phyloP scores from a whole-genome alignment of 2,888 invertebrate species.

The Drosophila pseudotalamancana region DNA sequence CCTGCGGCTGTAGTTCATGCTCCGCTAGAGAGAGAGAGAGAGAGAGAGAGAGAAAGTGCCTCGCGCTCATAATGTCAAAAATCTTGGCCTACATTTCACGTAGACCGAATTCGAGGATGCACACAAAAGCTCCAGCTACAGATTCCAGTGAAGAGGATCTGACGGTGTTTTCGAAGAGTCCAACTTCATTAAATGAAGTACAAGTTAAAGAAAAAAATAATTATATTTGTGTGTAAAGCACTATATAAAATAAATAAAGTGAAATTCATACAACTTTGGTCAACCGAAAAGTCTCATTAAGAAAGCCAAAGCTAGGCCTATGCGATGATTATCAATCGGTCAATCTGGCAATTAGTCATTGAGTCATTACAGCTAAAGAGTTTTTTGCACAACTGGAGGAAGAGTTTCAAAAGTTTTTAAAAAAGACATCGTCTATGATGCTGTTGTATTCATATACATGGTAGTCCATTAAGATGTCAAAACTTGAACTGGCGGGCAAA shows the following conservation, averaged over 20 bases:
- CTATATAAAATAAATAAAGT: too few relatives aligned
- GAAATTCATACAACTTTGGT: too few relatives aligned
- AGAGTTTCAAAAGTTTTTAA: conserved; percentile 1
- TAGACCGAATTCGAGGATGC: conserved; percentile 24
- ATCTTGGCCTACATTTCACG: conserved; percentile 68
- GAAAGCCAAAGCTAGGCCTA: not conserved
- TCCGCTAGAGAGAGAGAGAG: conserved; percentile 39
- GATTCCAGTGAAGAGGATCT: conserved; percentile 16
- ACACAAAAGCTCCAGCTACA: conserved; percentile 31
- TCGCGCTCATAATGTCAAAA: conserved; percentile 67
- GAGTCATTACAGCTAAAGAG: not conserved
- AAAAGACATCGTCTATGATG: conserved; percentile 6
- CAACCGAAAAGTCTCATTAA: too few relatives aligned
- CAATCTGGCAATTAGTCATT: not conserved
- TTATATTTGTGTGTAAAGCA: too few relatives aligned
- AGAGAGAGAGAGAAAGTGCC: too few relatives aligned
- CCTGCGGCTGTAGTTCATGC: conserved; percentile 75
- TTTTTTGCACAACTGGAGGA: not conserved
- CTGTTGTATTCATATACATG: conserved; percentile 2
- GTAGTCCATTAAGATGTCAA: conserved; percentile 26
- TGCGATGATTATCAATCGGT: not conserved
- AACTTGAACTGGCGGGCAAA: conserved; percentile 45
- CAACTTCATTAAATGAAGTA: conserved; percentile 24
- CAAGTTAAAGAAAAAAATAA: not conserved
- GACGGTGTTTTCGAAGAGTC: not conserved